Evolutionary conservation across 1,140 invertebrate genomes (phyloP), one percentile per base, ranked within the genome.

Genomic region (Drosophila bipectinata): DNA sequence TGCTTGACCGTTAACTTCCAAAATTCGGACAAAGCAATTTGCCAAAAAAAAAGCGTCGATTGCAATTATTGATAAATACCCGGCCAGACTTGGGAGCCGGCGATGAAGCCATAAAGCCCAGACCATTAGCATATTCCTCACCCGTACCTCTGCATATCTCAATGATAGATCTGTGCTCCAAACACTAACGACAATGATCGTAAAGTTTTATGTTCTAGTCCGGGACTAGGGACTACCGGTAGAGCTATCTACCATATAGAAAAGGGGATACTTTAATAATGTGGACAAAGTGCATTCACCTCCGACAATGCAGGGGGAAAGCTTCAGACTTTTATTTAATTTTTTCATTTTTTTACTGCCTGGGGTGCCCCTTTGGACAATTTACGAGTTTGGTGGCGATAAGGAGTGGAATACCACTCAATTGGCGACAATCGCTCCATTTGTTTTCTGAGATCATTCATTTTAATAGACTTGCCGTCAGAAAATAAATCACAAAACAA

Each of bases 341-440:
- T 69, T 67, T 68, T 66, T 15, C 15, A 30, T n/a, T 28, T 57
- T 21, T 15, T 37, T 51, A 63, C 34, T 28, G 26, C 26, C 26
- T 63, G 32, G 32, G 21, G 21, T 21, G 21, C 26, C 39, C 49
- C 63, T n/a, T 32, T 28, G 7, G 30, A 9, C 30, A 48, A 62
- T 73, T 73, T 62, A 44, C 37, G 71, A 49, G 44, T 26, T 61
- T 57, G 26, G 62, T 4, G 28, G 51, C 69, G 71, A 73, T 73
- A 73, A 73, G 71, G 37, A 69, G 66, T 56, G 66, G 34, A 57
- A 75, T 54, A 73, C 59, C 64, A 74, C 60, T 74, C 72, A 74
- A 74, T 74, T 74, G 72, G 72, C 72, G 72, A 74, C 72, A 74
- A 74, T 66, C 71, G 72, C 74, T 74, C 68, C 72, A 74, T 74